These are phyloP conservation scores for Pandion haliaetus DNA, from an alignment of 2,113 vertebrate species.

Conservation along the genomic window DNA sequence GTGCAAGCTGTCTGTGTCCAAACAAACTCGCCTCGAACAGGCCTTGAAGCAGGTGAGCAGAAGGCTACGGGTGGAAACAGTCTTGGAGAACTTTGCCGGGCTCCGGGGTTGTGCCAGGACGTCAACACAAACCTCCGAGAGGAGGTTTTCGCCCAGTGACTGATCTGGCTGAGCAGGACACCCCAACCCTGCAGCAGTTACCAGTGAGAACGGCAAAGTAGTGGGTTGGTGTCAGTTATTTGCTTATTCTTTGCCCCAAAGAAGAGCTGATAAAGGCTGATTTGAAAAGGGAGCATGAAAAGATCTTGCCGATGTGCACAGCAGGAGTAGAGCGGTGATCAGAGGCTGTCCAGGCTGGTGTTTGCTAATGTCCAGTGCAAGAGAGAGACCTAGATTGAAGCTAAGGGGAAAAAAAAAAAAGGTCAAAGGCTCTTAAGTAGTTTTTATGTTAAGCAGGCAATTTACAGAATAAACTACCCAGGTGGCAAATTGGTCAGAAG, in stretches of 20 bases:
- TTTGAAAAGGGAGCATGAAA: not conserved
- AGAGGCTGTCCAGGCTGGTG: not conserved
- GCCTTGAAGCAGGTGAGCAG: conserved; percentile 90
- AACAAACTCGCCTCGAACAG: conserved; percentile 92
- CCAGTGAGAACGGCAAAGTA: not conserved
- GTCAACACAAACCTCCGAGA: too few relatives aligned
- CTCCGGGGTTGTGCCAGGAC: not conserved
- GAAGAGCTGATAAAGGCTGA: not conserved
- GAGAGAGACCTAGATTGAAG: not conserved
- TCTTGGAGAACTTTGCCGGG: not conserved
- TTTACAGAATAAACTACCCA: not conserved
- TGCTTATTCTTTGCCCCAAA: not conserved
- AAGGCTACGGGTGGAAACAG: accelerated
- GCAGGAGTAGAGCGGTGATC: not conserved
- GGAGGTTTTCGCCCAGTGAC: not conserved
- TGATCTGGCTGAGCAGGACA: not conserved
- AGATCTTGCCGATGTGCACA: accelerated
- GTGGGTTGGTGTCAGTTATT: not conserved
- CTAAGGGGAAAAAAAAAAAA: not conserved
- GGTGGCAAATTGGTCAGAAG: not conserved
- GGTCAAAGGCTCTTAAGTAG: not conserved
- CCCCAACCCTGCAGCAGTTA: not conserved
- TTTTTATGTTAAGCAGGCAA: not conserved
- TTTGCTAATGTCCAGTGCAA: not conserved
- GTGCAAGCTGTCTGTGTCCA: conserved; percentile 92